A percentile compares a stretch with the other conserved stretches of the same genome.
Evolutionary conservation across 2,888 invertebrate species (phyloP).

Genomic region (Shargacucullia verbasci): DNA sequence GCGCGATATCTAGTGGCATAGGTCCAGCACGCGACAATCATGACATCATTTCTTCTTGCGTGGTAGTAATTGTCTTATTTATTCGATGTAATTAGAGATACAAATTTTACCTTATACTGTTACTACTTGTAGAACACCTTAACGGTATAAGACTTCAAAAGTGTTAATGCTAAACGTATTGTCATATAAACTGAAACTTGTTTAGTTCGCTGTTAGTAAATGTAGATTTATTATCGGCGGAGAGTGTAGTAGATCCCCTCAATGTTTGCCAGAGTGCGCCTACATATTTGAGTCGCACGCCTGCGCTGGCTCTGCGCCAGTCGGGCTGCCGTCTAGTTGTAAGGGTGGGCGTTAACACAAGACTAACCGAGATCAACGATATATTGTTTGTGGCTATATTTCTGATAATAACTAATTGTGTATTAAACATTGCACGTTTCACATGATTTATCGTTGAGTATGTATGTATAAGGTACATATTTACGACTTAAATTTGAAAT

Average conservation of each 20-base stretch:
- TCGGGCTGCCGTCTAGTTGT: constrained; percentile 23
- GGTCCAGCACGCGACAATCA: constrained; percentile 51
- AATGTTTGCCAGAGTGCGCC: constrained; percentile 62
- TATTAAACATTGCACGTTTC: constrained; percentile 8
- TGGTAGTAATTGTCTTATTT: constrained; percentile 4
- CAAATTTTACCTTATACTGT: too few species aligned
- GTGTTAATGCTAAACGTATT: constrained; percentile 38
- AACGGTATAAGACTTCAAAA: constrained; percentile 6
- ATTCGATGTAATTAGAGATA: not conserved
- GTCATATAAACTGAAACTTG: constrained; percentile 49
- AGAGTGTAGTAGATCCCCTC: constrained; percentile 54
- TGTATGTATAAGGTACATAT: constrained; percentile 1
- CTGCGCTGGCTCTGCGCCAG: constrained; percentile 53
- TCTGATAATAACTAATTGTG: constrained; percentile 20
- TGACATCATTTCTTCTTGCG: constrained; percentile 49
- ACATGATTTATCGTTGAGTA: constrained; percentile 4
- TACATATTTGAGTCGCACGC: constrained; percentile 49
- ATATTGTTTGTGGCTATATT: constrained; percentile 34
- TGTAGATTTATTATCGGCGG: constrained; percentile 64
- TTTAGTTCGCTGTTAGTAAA: constrained; percentile 58
- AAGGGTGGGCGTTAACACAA: constrained; percentile 42
- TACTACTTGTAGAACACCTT: not conserved
- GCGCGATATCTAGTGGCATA: constrained; percentile 52
- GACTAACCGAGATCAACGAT: constrained; percentile 23
- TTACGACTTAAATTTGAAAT: constrained; percentile 6